These are phyloP conservation scores for Augiades crinisus DNA, from an alignment of 2,888 invertebrate genomes.

Conservation along the genomic window DNA sequence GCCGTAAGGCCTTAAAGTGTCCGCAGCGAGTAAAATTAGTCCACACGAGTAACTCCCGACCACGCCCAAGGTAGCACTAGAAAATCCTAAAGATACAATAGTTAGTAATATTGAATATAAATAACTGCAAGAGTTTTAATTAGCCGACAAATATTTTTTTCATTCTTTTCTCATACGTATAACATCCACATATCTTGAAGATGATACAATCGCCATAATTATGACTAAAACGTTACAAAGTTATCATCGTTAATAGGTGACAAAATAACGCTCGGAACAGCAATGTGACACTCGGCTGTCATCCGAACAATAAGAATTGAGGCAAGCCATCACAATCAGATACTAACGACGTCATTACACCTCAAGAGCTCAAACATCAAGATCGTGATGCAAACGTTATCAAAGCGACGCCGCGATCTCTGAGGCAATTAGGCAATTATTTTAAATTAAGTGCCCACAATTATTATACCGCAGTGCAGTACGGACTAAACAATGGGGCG, in stretches of 20 bases:
- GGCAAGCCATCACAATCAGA: slow-evolving; percentile 16
- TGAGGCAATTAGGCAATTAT: slow-evolving; percentile 35
- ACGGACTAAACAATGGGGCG: slow-evolving; percentile 17
- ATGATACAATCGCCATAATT: no score
- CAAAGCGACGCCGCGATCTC: slow-evolving; percentile 33
- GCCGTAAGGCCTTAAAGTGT: no score
- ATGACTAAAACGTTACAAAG: neutral
- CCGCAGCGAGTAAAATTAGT: no score
- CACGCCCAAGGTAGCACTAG: no score
- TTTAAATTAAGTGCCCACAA: slow-evolving; percentile 32
- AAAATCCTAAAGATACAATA: no score
- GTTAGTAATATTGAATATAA: no score
- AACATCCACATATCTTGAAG: no score
- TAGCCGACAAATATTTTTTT: no score
- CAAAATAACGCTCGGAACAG: neutral
- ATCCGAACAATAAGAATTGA: slow-evolving; percentile 16
- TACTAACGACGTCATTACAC: slow-evolving; percentile 23
- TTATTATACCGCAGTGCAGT: slow-evolving; percentile 26
- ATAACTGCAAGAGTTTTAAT: no score
- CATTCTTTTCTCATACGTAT: no score
- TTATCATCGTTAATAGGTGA: neutral
- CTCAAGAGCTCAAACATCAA: slow-evolving; percentile 12
- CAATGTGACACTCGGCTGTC: slow-evolving; percentile 6
- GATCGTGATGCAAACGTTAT: slow-evolving; percentile 32
- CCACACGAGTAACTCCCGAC: no score